phyloP scores from a whole-genome alignment of 1,140 invertebrate genomes.

The Probaryconus sp. region DNA sequence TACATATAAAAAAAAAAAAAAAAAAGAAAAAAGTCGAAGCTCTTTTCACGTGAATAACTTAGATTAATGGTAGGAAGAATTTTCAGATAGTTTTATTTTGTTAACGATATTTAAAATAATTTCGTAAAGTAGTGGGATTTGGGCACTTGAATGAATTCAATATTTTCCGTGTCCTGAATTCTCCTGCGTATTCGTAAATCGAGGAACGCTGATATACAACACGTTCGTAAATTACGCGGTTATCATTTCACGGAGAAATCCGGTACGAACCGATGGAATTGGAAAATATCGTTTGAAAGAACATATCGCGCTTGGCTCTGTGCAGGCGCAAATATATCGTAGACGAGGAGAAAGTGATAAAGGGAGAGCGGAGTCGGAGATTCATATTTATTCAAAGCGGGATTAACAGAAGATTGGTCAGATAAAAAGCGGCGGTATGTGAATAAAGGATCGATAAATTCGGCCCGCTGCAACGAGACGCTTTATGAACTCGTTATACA shows the following conservation, averaged over 20 bases:
- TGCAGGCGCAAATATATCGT: slow-evolving; percentile 28
- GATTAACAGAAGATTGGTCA: slow-evolving; percentile 58
- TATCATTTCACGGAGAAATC: slow-evolving; percentile 55
- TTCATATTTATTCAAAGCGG: slow-evolving; percentile 60
- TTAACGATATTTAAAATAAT: no score
- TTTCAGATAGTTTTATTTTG: no score
- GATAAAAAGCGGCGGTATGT: slow-evolving; percentile 44
- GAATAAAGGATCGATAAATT: slow-evolving; percentile 67
- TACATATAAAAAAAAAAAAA: no score
- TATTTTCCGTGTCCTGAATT: slow-evolving; percentile 15
- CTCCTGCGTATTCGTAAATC: slow-evolving; percentile 8
- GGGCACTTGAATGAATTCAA: slow-evolving; percentile 2
- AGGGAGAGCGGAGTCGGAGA: slow-evolving; percentile 35
- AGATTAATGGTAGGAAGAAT: no score
- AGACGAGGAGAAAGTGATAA: slow-evolving; percentile 44
- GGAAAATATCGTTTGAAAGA: slow-evolving; percentile 59
- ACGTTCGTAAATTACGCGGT: slow-evolving; percentile 50
- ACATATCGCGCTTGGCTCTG: slow-evolving; percentile 34
- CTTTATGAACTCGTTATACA: slow-evolving; percentile 68
- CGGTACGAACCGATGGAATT: slow-evolving; percentile 45
- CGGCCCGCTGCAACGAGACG: slow-evolving; percentile 54
- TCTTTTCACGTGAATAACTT: no score
- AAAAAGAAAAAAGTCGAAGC: slow-evolving; percentile 1
- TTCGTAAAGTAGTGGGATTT: neutral
- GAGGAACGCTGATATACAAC: slow-evolving; percentile 35